Percentiles rank a stretch among this genome's conserved stretches.
Conservation (phyloP, 2,888 invertebrate genomes). For the Lomographa bimaculata region DNA sequence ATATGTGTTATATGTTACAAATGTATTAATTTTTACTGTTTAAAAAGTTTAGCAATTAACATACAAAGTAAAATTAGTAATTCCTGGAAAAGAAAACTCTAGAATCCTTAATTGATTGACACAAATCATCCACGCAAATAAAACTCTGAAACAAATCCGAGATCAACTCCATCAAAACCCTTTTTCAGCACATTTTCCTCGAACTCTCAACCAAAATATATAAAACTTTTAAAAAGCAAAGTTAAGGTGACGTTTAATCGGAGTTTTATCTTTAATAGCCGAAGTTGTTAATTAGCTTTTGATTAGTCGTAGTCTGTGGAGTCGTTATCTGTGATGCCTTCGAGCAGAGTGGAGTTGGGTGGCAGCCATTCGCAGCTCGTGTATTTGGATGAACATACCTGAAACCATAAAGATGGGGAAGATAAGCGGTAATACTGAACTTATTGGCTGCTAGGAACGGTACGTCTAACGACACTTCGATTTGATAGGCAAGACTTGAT, state of each 20-base stretch:
- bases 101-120: too few species aligned
- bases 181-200: conserved; percentile 15
- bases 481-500: too few species aligned
- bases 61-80: too few species aligned
- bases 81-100: too few species aligned
- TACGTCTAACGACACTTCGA: too few species aligned
- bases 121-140: conserved; percentile 5
- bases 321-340: conserved; percentile 49
- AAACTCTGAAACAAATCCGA: conserved; percentile 14
- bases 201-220: conserved; percentile 19
- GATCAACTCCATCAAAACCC: conserved; percentile 17
- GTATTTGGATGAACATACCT: conserved; percentile 59
- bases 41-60: too few species aligned
- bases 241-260: conserved; percentile 34
- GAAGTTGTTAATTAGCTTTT: conserved; percentile 38
- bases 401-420: conserved; percentile 29
- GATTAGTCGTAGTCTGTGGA: conserved; percentile 36
- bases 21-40: too few species aligned
- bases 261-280: conserved; percentile 34
- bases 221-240: conserved; percentile 21
- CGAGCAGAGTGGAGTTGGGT: conserved; percentile 82
- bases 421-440: conserved; percentile 18
- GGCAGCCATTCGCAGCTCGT: conserved; percentile 82
- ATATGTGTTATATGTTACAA: too few species aligned
- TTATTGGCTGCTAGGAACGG: conserved; percentile 17